Evolutionary conservation across 35 echinoderm and acorn worm species (phyloP).

Genomic region (Ptychodera flava): DNA sequence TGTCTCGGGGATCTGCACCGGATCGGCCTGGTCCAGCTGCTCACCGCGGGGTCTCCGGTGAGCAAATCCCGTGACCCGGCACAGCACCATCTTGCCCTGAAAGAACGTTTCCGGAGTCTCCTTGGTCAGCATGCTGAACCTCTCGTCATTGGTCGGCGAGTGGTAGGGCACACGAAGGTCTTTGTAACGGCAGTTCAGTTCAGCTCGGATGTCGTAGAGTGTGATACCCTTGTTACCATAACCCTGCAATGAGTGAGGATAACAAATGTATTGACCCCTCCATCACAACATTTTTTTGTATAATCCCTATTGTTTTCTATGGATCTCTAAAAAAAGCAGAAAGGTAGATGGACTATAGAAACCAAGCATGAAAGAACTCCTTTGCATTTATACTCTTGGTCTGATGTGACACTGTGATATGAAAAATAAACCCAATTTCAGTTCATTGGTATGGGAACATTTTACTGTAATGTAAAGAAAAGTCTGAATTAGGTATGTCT

Average conservation of each 20-base stretch:
- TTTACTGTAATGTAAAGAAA: too few species aligned
- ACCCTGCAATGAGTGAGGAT: too few species aligned
- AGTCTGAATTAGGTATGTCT: too few species aligned
- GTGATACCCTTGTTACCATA: conserved; percentile 97
- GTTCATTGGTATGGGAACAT: too few species aligned
- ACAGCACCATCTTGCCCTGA: conserved; percentile 74
- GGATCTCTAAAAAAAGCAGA: conserved; percentile 23
- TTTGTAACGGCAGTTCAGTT: conserved; percentile 93
- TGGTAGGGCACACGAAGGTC: conserved; percentile 71
- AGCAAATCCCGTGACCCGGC: conserved; percentile 58
- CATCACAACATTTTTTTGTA: too few species aligned
- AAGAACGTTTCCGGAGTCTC: conserved; percentile 89
- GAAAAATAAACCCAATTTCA: too few species aligned
- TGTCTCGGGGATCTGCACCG: conserved; percentile 79
- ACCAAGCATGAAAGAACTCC: too few species aligned
- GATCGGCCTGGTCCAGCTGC: conserved; percentile 85
- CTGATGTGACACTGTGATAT: too few species aligned
- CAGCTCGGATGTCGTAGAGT: conserved; percentile 89
- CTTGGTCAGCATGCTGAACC: conserved; percentile 79
- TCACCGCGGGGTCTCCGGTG: conserved; percentile 70
- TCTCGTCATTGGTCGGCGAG: conserved; percentile 55
- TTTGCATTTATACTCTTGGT: too few species aligned
- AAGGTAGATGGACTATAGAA: too few species aligned
- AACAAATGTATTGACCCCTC: too few species aligned
- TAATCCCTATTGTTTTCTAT: too few species aligned